These are phyloP conservation scores for Brachypodius melanocephalos DNA, from an alignment of 2,113 vertebrate genomes.

Conservation along the genomic window DNA sequence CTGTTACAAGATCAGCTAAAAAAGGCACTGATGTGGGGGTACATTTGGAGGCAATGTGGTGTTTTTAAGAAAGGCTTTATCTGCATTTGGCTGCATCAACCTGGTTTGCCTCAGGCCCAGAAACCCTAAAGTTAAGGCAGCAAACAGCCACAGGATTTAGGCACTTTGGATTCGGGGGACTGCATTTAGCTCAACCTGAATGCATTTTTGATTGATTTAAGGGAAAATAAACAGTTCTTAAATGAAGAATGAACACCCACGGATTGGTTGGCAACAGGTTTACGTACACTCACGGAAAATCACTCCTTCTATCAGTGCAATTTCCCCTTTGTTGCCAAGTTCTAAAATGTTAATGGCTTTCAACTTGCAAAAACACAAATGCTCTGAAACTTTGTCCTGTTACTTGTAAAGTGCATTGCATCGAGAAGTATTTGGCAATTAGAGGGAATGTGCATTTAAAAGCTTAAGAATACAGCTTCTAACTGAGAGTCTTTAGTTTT, in stretches of 20 bases:
- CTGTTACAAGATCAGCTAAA: not conserved
- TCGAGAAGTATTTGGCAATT: not conserved
- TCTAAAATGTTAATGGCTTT: conserved; percentile 6
- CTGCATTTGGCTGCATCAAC: not conserved
- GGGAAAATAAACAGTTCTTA: conserved; percentile 15
- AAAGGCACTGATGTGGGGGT: fast-evolving
- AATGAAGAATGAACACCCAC: not conserved
- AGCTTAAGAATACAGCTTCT: not conserved
- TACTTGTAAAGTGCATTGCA: not conserved
- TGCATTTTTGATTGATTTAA: not conserved
- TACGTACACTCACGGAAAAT: not conserved
- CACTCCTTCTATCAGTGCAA: not conserved
- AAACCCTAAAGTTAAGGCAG: not conserved
- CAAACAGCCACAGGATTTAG: not conserved
- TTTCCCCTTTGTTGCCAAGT: not conserved
- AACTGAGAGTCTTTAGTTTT: conserved; percentile 10
- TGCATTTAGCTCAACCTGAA: not conserved
- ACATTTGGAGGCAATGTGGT: fast-evolving
- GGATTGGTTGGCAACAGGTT: not conserved
- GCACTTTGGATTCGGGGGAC: not conserved
- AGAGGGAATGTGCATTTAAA: conserved; percentile 11
- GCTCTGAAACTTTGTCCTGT: not conserved
- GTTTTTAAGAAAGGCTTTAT: not conserved
- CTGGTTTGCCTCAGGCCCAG: not conserved
- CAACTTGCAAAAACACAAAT: not conserved